Conservation (phyloP, 37 sponge, comb jelly and placozoan genomes). For the Chondrosia reniformis region DNA sequence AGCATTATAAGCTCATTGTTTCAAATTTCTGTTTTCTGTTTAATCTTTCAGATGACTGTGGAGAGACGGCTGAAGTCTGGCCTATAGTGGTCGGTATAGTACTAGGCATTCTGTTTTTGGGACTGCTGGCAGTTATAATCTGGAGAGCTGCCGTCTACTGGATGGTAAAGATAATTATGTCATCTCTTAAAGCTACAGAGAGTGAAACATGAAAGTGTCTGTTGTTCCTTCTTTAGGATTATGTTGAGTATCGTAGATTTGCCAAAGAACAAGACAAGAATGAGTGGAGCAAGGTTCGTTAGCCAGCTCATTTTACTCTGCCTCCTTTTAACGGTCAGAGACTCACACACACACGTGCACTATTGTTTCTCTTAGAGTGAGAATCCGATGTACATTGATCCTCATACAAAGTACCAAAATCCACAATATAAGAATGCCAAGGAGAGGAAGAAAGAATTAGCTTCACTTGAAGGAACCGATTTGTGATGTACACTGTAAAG, state of each 20-base stretch:
- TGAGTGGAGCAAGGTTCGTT: slow-evolving; percentile 6
- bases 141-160: slow-evolving; percentile 9
- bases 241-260: background rate
- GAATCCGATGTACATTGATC: background rate
- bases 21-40: too few relatives aligned
- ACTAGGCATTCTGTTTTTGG: background rate
- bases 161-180: background rate
- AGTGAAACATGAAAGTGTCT: background rate
- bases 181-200: background rate
- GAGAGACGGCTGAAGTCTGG: background rate
- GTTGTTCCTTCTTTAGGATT: background rate
- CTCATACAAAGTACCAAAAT: background rate
- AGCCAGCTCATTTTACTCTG: background rate
- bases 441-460: background rate
- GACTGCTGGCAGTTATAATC: background rate
- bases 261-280: slow-evolving; percentile 1
- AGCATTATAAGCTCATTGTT: too few relatives aligned
- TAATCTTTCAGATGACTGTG: slow-evolving; percentile 10
- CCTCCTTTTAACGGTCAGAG: background rate
- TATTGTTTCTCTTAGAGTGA: background rate
- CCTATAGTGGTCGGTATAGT: slow-evolving; percentile 6
- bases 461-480: slow-evolving; percentile 9
- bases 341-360: background rate
- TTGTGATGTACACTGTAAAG: background rate
- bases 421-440: too few relatives aligned